Conservation (phyloP, 2,797 vertebrate species). For the Lacerta agilis region DNA sequence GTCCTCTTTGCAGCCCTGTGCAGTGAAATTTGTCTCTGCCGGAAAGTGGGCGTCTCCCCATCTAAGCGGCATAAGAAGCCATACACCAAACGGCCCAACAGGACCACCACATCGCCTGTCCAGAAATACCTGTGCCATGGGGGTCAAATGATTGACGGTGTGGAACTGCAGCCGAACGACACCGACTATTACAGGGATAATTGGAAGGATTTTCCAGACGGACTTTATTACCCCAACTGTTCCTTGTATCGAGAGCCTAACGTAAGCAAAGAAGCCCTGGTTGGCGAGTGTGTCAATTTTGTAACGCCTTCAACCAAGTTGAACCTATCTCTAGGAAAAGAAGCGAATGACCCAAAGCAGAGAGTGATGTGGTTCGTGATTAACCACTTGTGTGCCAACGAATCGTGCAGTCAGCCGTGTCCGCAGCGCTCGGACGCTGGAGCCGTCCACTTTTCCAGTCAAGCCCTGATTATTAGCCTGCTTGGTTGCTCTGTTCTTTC, state of each 20-base stretch:
- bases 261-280: conserved; percentile 47
- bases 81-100: not conserved
- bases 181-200: conserved; percentile 62
- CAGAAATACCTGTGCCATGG: conserved; percentile 54
- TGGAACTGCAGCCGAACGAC: conserved; percentile 58
- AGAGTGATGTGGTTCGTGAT: conserved; percentile 61
- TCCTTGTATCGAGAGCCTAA: conserved; percentile 17
- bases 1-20: conserved; percentile 40
- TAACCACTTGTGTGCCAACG: conserved; percentile 62
- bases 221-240: conserved; percentile 62
- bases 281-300: conserved; percentile 58
- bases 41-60: conserved; percentile 39
- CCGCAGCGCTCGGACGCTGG: not conserved
- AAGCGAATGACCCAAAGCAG: conserved; percentile 29
- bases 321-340: conserved; percentile 49
- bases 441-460: not conserved
- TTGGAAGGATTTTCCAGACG: conserved; percentile 65
- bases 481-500: conserved; percentile 28
- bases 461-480: conserved; percentile 20
- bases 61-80: conserved; percentile 52
- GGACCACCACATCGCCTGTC: not conserved
- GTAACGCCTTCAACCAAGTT: conserved; percentile 58
- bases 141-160: conserved; percentile 49
- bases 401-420: not conserved
- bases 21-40: not conserved